A percentile compares a stretch with the other conserved stretches of the same genome.
Evolutionary conservation across 2,113 vertebrate genomes (phyloP).

Genomic region (Dendrocopos noguchii): DNA sequence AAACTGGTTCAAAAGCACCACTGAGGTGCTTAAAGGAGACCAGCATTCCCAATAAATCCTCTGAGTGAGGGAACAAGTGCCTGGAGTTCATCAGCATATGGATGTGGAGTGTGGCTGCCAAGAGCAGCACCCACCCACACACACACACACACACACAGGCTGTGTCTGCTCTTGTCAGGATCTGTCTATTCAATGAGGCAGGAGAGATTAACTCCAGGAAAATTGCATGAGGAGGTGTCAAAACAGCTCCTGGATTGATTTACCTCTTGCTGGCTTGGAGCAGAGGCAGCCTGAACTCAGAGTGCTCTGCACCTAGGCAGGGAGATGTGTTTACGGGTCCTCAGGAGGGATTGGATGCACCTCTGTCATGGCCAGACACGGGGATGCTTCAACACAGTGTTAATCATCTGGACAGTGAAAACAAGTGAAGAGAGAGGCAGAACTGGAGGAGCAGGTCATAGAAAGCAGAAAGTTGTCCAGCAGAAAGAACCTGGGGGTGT

Average conservation of each 20-base stretch:
- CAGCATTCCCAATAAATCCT: not conserved
- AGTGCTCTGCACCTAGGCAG: not conserved
- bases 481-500: too few species aligned
- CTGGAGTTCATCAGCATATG: slow-evolving; percentile 43
- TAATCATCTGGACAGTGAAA: not conserved
- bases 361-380: not conserved
- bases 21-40: not conserved
- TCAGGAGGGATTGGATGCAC: not conserved
- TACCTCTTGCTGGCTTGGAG: slow-evolving; percentile 39
- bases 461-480: not conserved
- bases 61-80: not conserved
- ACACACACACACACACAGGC: not conserved
- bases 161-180: slow-evolving; percentile 25
- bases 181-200: slow-evolving; percentile 39
- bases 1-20: slow-evolving; percentile 9
- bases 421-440: not conserved
- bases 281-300: not conserved
- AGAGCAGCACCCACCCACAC: slow-evolving; percentile 3
- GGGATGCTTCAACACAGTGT: not conserved
- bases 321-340: slow-evolving; percentile 2
- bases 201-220: slow-evolving; percentile 47
- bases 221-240: slow-evolving; percentile 34
- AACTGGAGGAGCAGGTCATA: slow-evolving; percentile 1
- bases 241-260: slow-evolving; percentile 48
- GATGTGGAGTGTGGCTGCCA: slow-evolving; percentile 28